phyloP scores from a whole-genome alignment of 2,888 invertebrate genomes.

The Pharmacophagus antenor region DNA sequence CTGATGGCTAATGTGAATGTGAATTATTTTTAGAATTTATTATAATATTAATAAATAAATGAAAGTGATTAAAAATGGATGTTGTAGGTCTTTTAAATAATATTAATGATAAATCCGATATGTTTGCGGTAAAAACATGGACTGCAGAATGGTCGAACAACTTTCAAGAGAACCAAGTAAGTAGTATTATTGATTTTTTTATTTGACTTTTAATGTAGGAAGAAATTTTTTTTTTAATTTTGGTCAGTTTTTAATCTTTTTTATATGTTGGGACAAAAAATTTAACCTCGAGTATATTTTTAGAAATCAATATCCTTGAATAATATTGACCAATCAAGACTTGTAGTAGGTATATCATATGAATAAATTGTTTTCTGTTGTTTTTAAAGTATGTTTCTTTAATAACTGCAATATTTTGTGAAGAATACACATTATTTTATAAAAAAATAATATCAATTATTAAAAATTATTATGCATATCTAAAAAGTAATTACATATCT shows the following conservation, averaged over 20 bases:
- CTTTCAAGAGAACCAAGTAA: constrained; percentile 76
- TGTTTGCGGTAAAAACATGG: constrained; percentile 76
- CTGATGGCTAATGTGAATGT: constrained; percentile 42
- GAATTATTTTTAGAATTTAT: constrained; percentile 38
- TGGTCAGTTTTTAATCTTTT: background rate
- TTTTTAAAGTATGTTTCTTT: too few relatives aligned
- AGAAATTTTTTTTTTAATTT: background rate
- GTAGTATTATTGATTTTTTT: constrained; percentile 49
- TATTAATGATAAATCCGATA: constrained; percentile 70
- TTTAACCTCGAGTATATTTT: constrained; percentile 24
- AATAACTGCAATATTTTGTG: too few relatives aligned
- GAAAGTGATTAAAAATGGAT: constrained; percentile 58
- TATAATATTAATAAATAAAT: constrained; percentile 37
- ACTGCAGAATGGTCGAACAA: constrained; percentile 72
- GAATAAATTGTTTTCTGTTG: too few relatives aligned
- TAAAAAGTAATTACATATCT: too few relatives aligned
- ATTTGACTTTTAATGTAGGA: background rate
- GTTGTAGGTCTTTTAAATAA: constrained; percentile 70
- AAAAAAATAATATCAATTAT: too few relatives aligned
- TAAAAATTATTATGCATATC: too few relatives aligned
- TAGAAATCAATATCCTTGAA: constrained; percentile 41
- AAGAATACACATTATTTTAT: too few relatives aligned
- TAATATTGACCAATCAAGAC: constrained; percentile 21
- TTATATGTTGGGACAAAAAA: background rate
- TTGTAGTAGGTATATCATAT: background rate